Percentiles rank a stretch among this genome's conserved stretches.
phyloP scores from a whole-genome alignment of 2,113 vertebrate genomes.

The Nothocercus julius region DNA sequence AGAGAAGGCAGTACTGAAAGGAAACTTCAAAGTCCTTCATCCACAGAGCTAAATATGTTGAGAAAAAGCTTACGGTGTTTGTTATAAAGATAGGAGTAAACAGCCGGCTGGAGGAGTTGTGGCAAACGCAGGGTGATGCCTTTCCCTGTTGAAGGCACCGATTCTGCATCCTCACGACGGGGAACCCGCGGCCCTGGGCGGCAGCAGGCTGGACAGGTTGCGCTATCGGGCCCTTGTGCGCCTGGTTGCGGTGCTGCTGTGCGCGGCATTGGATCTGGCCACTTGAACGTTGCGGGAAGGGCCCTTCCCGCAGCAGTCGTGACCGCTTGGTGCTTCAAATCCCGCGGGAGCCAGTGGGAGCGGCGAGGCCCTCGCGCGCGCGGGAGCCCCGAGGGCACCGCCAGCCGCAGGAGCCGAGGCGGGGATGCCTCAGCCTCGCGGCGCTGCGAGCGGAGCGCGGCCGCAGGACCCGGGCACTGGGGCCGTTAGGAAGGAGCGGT shows the following conservation, averaged over 20 bases:
- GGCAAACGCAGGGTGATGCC: neutral
- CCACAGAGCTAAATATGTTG: conserved; percentile 37
- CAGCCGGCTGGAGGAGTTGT: neutral
- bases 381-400: no score
- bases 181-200: neutral
- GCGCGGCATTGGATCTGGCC: neutral
- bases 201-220: neutral
- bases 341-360: neutral
- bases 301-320: neutral
- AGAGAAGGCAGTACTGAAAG: conserved; percentile 56
- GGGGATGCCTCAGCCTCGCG: no score
- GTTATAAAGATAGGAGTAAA: conserved; percentile 64
- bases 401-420: no score
- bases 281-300: neutral
- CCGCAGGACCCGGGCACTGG: no score
- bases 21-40: conserved; percentile 63
- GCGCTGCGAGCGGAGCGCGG: no score
- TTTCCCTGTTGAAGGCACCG: neutral
- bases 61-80: conserved; percentile 50
- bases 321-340: neutral
- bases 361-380: neutral
- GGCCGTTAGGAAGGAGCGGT: neutral
- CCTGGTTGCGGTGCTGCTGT: neutral
- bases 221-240: neutral
- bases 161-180: neutral